Percentiles rank a stretch among this genome's conserved stretches.
These are phyloP conservation scores for Rhinogobio ventralis DNA, from an alignment of 2,797 vertebrate species.

Conservation along the genomic window DNA sequence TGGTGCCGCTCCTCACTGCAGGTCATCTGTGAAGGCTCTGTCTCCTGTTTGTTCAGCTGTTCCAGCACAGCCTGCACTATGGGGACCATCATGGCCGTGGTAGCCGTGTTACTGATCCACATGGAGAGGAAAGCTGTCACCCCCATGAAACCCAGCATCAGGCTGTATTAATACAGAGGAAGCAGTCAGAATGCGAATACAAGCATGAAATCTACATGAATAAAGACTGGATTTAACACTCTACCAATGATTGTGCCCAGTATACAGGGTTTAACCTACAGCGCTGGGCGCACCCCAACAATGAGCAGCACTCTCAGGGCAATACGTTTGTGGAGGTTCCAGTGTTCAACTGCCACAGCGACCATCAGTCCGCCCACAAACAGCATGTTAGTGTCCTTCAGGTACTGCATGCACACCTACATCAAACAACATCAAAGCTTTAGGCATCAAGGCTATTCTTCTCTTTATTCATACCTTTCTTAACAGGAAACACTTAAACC, in stretches of 20 bases:
- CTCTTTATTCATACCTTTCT: neutral
- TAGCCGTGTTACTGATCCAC: constrained; percentile 99
- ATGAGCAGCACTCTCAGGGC: constrained; percentile 88
- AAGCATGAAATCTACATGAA: neutral
- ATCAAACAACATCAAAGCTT: constrained; percentile 27
- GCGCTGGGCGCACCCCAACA: constrained; percentile 89
- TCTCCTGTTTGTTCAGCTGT: constrained; percentile 82
- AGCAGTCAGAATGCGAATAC: neutral
- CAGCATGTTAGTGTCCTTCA: constrained; percentile 94
- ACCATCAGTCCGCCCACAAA: constrained; percentile 93
- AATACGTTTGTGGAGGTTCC: constrained; percentile 96
- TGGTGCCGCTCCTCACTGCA: constrained; percentile 62
- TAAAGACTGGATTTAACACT: neutral
- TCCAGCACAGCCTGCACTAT: constrained; percentile 92
- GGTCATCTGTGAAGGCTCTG: constrained; percentile 68
- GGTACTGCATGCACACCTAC: constrained; percentile 95
- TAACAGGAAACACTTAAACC: neutral
- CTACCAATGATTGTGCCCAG: neutral
- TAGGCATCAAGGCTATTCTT: neutral
- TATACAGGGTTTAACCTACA: constrained; percentile 79
- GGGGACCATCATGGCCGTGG: constrained; percentile 98
- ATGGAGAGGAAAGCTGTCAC: constrained; percentile 97
- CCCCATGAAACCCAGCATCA: constrained; percentile 97
- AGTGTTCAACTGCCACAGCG: constrained; percentile 92
- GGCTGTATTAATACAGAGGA: constrained; percentile 70